phyloP scores from a whole-genome alignment of 2,113 vertebrate species.

The Agapornis roseicollis region DNA sequence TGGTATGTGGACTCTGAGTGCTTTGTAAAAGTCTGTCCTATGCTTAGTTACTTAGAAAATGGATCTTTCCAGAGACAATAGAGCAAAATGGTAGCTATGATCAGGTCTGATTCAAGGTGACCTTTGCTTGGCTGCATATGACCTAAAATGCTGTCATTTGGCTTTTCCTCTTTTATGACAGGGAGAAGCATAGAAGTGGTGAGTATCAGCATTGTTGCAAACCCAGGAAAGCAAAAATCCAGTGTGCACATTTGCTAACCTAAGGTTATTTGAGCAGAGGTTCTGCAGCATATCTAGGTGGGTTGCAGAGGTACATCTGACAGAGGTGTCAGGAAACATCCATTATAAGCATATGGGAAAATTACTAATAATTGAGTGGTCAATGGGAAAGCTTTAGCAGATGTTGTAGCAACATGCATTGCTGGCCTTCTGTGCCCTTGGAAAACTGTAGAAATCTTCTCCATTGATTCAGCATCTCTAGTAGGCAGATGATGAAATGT shows the following conservation, averaged over 20 bases:
- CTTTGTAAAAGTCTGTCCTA: neutral
- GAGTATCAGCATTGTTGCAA: neutral
- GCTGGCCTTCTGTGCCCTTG: neutral
- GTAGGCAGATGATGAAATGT: slow-evolving; percentile 15
- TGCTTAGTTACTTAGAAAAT: neutral
- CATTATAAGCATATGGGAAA: neutral
- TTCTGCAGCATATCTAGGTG: neutral
- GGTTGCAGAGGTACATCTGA: neutral
- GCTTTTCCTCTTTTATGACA: neutral
- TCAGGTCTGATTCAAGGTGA: neutral
- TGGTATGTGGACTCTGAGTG: neutral
- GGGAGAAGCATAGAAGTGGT: neutral
- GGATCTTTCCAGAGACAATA: neutral
- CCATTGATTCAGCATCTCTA: neutral
- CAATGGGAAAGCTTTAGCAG: slow-evolving; percentile 20
- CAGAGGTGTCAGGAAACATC: neutral
- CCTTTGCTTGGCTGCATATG: neutral
- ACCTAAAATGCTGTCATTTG: neutral
- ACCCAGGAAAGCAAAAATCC: neutral
- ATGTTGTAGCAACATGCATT: slow-evolving; percentile 4
- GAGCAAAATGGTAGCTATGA: neutral
- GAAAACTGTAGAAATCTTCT: slow-evolving; percentile 18
- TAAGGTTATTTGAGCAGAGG: neutral
- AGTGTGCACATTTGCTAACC: neutral
- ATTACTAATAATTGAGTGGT: neutral